These are phyloP conservation scores for Nicator chloris DNA, from an alignment of 2,113 vertebrate species.

Conservation along the genomic window DNA sequence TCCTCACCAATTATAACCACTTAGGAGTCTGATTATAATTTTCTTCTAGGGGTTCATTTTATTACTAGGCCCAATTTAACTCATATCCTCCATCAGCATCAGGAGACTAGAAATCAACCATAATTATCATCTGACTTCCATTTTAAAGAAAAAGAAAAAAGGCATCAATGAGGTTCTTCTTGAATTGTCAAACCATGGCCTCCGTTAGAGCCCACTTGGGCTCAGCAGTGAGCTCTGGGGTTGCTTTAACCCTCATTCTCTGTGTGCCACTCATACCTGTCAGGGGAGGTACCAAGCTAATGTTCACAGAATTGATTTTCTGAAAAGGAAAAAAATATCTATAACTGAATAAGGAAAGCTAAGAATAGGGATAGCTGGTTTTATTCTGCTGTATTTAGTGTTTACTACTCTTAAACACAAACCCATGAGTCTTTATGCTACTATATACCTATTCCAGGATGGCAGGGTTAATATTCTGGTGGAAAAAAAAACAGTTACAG, in stretches of 20 bases:
- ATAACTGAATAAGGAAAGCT: neutral
- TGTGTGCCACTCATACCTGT: neutral
- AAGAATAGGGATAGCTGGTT: neutral
- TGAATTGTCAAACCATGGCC: neutral
- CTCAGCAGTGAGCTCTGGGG: neutral
- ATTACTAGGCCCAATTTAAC: constrained; percentile 47
- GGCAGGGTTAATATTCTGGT: neutral
- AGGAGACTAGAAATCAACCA: constrained; percentile 49
- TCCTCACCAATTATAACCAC: neutral
- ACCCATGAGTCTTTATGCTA: neutral
- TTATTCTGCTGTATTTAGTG: neutral
- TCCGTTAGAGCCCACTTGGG: neutral
- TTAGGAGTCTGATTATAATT: constrained; percentile 51
- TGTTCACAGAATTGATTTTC: neutral
- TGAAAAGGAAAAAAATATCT: neutral
- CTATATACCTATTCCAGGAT: neutral
- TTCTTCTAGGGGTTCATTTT: constrained; percentile 49
- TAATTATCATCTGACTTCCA: constrained; percentile 12
- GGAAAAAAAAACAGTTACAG: neutral
- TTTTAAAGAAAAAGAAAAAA: neutral
- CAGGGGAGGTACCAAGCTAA: neutral
- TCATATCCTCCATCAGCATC: constrained; percentile 43
- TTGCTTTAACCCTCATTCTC: neutral
- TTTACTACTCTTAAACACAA: neutral
- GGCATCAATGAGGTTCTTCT: neutral